Conservation (phyloP, 2,113 vertebrate genomes). For the Dinomys branickii region DNA sequence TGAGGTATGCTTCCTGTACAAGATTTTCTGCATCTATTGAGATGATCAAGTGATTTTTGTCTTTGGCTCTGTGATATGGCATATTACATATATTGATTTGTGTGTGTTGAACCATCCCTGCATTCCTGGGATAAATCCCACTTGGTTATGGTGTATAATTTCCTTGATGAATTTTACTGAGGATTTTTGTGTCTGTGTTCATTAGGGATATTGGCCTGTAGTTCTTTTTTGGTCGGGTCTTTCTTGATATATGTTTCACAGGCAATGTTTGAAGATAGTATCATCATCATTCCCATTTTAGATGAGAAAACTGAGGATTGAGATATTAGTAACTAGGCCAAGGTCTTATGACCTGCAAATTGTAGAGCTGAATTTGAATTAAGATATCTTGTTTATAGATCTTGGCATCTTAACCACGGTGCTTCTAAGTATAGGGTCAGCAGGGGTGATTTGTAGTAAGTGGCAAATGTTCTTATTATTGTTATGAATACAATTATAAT, state of each 20-base stretch:
- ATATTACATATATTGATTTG: no score
- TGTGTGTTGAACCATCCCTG: no score
- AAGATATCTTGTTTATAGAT: background rate
- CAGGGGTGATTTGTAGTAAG: background rate
- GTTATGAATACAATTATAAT: background rate
- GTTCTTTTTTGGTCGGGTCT: no score
- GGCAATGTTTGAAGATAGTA: background rate
- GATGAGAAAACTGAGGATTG: background rate
- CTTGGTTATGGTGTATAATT: no score
- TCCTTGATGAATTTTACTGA: no score
- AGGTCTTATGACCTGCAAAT: background rate
- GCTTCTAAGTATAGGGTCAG: background rate
- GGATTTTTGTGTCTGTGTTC: no score
- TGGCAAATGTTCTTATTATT: background rate
- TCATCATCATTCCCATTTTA: background rate
- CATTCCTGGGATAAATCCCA: no score
- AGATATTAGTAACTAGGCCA: background rate
- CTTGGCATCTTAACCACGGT: background rate
- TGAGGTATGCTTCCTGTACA: no score
- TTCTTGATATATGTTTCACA: background rate
- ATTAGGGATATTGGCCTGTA: no score
- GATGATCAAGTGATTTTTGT: no score
- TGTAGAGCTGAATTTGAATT: background rate
- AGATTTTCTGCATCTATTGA: no score
- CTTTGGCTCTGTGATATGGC: no score